phyloP scores from a whole-genome alignment of 1,140 invertebrate genomes.

The Dufourea novaeangliae region DNA sequence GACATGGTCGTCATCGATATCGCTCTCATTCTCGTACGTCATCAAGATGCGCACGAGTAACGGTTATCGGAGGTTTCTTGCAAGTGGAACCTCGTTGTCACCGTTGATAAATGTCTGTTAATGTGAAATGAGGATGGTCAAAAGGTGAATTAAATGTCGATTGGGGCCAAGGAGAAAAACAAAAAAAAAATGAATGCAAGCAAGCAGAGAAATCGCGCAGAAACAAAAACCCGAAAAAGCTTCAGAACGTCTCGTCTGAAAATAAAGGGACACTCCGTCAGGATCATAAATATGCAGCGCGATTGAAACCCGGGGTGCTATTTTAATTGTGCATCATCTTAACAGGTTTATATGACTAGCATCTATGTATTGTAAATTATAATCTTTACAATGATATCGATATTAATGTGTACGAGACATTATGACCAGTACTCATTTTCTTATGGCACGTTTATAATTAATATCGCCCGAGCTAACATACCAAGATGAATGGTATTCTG shows the following conservation, averaged over 20 bases:
- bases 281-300: slow-evolving; percentile 64
- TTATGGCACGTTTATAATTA: slow-evolving; percentile 81
- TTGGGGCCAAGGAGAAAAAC: slow-evolving; percentile 71
- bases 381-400: slow-evolving; percentile 78
- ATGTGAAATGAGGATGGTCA: slow-evolving; percentile 61
- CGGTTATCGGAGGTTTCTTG: slow-evolving; percentile 37
- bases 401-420: slow-evolving; percentile 79
- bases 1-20: slow-evolving; percentile 61
- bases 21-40: slow-evolving; percentile 47
- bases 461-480: slow-evolving; percentile 73
- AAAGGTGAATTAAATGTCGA: slow-evolving; percentile 62
- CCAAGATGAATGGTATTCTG: slow-evolving; percentile 68
- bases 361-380: slow-evolving; percentile 82
- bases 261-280: slow-evolving; percentile 27
- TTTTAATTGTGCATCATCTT: slow-evolving; percentile 78
- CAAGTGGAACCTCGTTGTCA: slow-evolving; percentile 12
- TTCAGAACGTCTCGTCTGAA: slow-evolving; percentile 37
- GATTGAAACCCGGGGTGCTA: slow-evolving; percentile 76
- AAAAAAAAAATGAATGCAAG: slow-evolving; percentile 15
- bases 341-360: slow-evolving; percentile 78
- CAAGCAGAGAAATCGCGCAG: slow-evolving; percentile 33
- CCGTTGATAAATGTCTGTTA: slow-evolving; percentile 51
- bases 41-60: slow-evolving; percentile 48
- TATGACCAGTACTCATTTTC: slow-evolving; percentile 79
- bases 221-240: slow-evolving; percentile 31